These are phyloP conservation scores for Anisognathus igniventris DNA, from an alignment of 2,797 vertebrate genomes.

Conservation along the genomic window DNA sequence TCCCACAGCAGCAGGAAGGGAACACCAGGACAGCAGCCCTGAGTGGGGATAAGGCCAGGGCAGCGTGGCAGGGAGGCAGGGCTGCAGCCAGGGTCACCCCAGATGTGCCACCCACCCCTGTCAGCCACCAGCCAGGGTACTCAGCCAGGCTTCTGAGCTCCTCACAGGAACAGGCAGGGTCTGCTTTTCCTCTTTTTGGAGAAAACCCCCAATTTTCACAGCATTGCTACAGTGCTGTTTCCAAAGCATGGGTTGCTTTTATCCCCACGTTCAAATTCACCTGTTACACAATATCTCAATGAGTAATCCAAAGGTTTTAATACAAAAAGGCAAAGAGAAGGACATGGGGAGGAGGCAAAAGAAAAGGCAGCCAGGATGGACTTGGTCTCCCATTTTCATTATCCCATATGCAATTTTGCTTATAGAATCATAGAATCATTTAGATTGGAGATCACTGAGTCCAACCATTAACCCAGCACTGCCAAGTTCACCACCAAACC, in stretches of 20 bases:
- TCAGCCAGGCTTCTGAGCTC: background rate
- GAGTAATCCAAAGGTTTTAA: background rate
- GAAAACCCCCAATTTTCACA: background rate
- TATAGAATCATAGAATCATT: background rate
- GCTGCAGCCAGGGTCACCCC: background rate
- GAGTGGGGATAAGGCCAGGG: background rate
- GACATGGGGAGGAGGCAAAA: background rate
- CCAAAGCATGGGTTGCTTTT: rapidly evolving
- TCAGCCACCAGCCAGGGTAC: background rate
- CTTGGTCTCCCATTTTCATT: background rate
- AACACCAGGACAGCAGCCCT: rapidly evolving
- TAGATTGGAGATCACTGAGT: rapidly evolving
- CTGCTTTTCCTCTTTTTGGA: background rate
- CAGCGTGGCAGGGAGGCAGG: rapidly evolving
- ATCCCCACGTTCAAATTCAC: background rate
- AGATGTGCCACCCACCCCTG: background rate
- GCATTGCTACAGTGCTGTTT: rapidly evolving
- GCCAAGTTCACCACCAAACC: background rate
- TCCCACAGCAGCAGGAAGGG: background rate
- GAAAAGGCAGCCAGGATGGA: background rate
- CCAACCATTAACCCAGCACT: background rate
- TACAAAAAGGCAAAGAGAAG: background rate
- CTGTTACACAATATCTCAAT: background rate
- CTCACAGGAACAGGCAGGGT: background rate
- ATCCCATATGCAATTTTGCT: background rate